Percentiles rank a stretch among this genome's conserved stretches.
phyloP scores from a whole-genome alignment of 1,140 invertebrate species.

The Bradynema listronoti region DNA sequence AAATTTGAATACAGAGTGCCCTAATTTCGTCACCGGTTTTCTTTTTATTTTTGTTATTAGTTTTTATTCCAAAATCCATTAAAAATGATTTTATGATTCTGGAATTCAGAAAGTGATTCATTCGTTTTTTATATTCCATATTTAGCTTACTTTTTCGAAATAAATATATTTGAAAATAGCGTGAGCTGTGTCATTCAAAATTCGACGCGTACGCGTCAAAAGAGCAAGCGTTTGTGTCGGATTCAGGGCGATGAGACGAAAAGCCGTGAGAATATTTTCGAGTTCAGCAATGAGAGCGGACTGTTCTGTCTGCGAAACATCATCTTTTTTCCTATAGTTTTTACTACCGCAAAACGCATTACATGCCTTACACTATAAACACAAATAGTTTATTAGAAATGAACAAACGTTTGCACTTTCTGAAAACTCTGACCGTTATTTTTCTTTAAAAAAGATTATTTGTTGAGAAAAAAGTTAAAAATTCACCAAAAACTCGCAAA shows the following conservation, averaged over 20 bases:
- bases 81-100: too few relatives aligned
- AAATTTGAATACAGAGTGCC: too few relatives aligned
- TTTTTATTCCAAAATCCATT: too few relatives aligned
- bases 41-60: too few relatives aligned
- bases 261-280: slow-evolving; percentile 27
- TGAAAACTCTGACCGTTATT: slow-evolving; percentile 11
- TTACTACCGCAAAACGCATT: background rate
- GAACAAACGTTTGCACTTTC: background rate
- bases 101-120: too few relatives aligned
- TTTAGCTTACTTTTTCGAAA: slow-evolving; percentile 1
- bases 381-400: background rate
- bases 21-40: too few relatives aligned
- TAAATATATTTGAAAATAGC: background rate
- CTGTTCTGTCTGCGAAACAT: background rate
- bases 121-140: background rate
- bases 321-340: too few relatives aligned
- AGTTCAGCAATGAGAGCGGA: slow-evolving; percentile 20
- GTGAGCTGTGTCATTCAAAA: background rate
- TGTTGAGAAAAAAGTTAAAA: slow-evolving; percentile 9
- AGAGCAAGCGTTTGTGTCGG: slow-evolving; percentile 9
- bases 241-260: slow-evolving; percentile 26
- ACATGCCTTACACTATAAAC: slow-evolving; percentile 14
- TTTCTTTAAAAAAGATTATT: slow-evolving; percentile 8
- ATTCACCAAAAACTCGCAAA: slow-evolving; percentile 25
- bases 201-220: slow-evolving; percentile 1